Evolutionary conservation across 2,113 vertebrate genomes (phyloP), one percentile per base, ranked within the genome.

Genomic region (Anarrhichthys ocellatus): DNA sequence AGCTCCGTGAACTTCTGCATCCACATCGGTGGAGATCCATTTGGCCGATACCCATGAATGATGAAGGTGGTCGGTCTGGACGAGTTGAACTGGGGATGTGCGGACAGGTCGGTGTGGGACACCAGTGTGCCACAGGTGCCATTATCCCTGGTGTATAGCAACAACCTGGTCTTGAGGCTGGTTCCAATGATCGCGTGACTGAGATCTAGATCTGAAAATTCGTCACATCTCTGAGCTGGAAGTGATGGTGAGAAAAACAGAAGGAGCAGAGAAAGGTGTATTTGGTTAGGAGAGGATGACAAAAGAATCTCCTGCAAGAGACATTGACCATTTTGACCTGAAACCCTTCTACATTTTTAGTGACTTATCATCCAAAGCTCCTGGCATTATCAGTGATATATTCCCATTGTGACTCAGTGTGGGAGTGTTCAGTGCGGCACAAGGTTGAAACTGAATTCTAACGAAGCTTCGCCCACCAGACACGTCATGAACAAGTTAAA

Each of bases 41-140:
- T 94, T 50, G 96, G 96, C 86, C 98, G 96, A 78, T 95, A 99
- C 24, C 98, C 98, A 27, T 99, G 98, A 74, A 98, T 93, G 71
- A 99, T 48, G 85, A 99, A 97, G 64, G 96, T 91, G n/a, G 91
- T 96, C 56, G 95, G 96, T 61, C 89, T 96, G 75, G 64, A 89
- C 22, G 73, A 15, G 24, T 96, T 93, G 56, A 99, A 95, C 62
- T 92, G 83, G 2, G 90, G 54, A 3, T 95, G 92, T 32, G 90
- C 83, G 9, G 94, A 90, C 24, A 95, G 69, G 71, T 96, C 54
- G 1, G 87, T 52, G 59, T 93, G 93, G 81, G 90, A 92, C 10
- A 98, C 69, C 6, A 92, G 90, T 4, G 90, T 81, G 0, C 95
- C 96, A 85, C 98, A 99, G n/a, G 81, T 29, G 13, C 0, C 1